Conservation (phyloP, 2,888 invertebrate species). For the Nebria salina region DNA sequence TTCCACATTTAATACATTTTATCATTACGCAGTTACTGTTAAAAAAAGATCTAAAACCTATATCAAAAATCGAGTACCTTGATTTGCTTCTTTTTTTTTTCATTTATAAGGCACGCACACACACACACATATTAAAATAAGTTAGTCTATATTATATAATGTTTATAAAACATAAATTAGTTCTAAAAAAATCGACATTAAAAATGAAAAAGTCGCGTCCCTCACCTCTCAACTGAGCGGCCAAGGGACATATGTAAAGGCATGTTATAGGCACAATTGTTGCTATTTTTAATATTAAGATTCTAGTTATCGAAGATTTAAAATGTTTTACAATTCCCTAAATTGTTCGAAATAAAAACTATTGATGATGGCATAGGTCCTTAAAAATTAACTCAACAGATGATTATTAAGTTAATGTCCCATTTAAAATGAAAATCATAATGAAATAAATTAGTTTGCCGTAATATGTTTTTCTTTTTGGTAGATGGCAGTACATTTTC, state of each 20-base stretch:
- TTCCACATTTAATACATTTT: conserved; percentile 9
- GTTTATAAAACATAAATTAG: conserved; percentile 45
- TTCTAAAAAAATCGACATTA: conserved; percentile 33
- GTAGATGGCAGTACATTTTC: not conserved
- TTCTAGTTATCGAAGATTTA: not conserved
- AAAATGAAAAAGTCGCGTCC: conserved; percentile 30
- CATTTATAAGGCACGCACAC: conserved; percentile 35
- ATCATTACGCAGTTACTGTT: not conserved
- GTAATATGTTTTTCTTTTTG: not conserved
- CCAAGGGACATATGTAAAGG: conserved; percentile 21
- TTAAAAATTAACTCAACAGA: not conserved
- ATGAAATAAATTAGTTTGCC: not conserved
- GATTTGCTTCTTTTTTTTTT: conserved; percentile 21
- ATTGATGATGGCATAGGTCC: not conserved
- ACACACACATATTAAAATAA: conserved; percentile 35
- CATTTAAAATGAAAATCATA: not conserved
- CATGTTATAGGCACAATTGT: conserved; percentile 40
- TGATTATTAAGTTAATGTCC: not conserved
- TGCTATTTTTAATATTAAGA: not conserved
- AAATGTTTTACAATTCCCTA: not conserved
- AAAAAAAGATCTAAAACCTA: not conserved
- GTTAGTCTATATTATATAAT: conserved; percentile 45
- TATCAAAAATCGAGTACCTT: conserved; percentile 8
- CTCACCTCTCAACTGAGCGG: not conserved
- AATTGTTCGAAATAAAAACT: not conserved